phyloP scores from a whole-genome alignment of 2,888 invertebrate genomes.

The Actias luna region DNA sequence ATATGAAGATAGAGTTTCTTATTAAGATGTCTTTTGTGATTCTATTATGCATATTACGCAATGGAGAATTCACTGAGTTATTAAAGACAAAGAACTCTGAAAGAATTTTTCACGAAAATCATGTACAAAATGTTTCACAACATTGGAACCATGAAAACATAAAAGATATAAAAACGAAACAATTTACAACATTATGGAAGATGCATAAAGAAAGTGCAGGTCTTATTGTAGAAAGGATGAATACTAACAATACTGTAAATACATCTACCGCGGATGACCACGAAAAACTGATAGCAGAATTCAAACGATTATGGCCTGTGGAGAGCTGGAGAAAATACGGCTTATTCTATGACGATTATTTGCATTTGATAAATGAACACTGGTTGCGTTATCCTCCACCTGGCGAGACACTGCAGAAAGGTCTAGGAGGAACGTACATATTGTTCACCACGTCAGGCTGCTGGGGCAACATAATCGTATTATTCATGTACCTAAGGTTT shows the following conservation, averaged over 20 bases:
- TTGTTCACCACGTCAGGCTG: conserved; percentile 85
- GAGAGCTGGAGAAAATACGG: conserved; percentile 77
- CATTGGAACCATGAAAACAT: not conserved
- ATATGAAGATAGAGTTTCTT: conserved; percentile 52
- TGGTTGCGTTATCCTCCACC: conserved; percentile 88
- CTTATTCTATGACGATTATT: conserved; percentile 80
- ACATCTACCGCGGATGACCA: conserved; percentile 43
- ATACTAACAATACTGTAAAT: conserved; percentile 39
- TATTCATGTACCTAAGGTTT: conserved; percentile 88
- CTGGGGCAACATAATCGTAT: conserved; percentile 86
- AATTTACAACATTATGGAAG: conserved; percentile 27
- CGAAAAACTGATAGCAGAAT: conserved; percentile 51
- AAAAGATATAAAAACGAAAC: not conserved
- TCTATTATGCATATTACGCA: conserved; percentile 44
- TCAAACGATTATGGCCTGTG: conserved; percentile 68
- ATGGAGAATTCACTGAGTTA: conserved; percentile 29
- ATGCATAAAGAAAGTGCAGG: conserved; percentile 31
- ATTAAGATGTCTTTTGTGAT: conserved; percentile 40
- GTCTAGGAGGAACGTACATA: conserved; percentile 83
- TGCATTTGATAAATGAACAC: conserved; percentile 84
- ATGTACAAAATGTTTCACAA: conserved; percentile 11
- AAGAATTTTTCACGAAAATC: conserved; percentile 12
- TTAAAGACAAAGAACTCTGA: not conserved
- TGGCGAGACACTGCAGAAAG: conserved; percentile 76
- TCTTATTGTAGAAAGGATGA: conserved; percentile 33